phyloP scores from a whole-genome alignment of 2,113 vertebrate species.

The Dasypus novemcinctus region DNA sequence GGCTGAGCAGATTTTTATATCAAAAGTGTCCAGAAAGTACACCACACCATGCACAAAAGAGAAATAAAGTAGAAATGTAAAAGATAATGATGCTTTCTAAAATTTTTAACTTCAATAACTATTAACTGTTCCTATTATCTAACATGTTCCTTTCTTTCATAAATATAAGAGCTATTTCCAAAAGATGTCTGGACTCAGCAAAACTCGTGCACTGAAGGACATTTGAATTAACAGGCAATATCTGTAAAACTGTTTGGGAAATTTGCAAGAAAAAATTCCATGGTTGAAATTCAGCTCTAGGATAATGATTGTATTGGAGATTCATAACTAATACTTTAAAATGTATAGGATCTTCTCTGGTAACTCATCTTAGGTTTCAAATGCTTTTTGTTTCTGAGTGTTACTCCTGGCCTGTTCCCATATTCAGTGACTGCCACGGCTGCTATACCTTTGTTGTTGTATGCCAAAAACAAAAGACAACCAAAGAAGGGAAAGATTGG shows the following conservation, averaged over 20 bases:
- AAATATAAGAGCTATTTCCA: slow-evolving; percentile 2
- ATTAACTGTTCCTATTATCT: neutral
- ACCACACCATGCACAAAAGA: neutral
- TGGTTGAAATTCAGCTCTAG: neutral
- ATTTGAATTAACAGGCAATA: neutral
- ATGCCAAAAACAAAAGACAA: neutral
- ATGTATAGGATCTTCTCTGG: neutral
- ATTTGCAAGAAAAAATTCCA: neutral
- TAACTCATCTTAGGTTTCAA: neutral
- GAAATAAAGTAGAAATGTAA: neutral
- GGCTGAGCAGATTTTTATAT: neutral
- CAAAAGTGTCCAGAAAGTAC: neutral
- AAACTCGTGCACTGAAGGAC: neutral
- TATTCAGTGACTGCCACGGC: neutral
- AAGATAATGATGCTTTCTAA: neutral
- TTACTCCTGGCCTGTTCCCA: neutral
- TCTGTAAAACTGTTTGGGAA: neutral
- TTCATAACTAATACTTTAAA: slow-evolving; percentile 1
- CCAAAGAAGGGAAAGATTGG: neutral
- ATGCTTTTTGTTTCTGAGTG: neutral
- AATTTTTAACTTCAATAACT: neutral
- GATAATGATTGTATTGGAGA: neutral
- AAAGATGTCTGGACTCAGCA: neutral
- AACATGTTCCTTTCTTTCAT: neutral
- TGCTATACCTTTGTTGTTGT: neutral